Evolutionary conservation across 1,140 invertebrate genomes (phyloP).

Genomic region (Drosophila athabasca): DNA sequence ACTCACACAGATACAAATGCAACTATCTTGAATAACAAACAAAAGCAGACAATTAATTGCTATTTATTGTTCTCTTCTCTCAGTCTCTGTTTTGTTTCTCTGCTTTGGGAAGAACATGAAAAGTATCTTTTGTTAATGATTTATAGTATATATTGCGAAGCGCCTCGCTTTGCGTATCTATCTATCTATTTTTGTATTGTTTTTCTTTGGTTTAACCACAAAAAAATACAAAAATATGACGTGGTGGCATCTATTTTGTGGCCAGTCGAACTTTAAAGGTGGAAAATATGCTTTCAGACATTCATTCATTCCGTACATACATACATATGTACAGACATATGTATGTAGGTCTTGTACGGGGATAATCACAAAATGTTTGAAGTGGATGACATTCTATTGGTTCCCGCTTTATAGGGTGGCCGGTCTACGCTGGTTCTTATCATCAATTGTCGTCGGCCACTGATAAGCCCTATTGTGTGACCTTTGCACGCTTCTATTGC

Average conservation of each 20-base stretch:
- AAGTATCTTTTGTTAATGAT: conserved; percentile 59
- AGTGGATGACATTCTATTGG: conserved; percentile 48
- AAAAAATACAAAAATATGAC: conserved; percentile 51
- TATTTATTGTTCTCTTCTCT: conserved; percentile 40
- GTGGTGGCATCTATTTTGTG: conserved; percentile 18
- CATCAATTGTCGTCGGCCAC: conserved; percentile 48
- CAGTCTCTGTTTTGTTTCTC: conserved; percentile 12
- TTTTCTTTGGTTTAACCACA: conserved; percentile 32
- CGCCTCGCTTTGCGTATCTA: conserved; percentile 9
- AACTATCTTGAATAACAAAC: conserved; percentile 35
- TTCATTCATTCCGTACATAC: neutral
- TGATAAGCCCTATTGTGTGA: conserved; percentile 56
- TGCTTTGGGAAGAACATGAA: conserved; percentile 48
- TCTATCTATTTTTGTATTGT: conserved; percentile 34
- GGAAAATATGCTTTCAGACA: neutral
- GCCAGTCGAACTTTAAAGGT: neutral
- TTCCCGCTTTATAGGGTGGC: conserved; percentile 12
- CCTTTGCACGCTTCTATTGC: conserved; percentile 46
- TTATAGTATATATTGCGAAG: conserved; percentile 22
- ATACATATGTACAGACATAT: no score
- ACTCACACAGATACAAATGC: conserved; percentile 28
- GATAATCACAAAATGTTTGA: conserved; percentile 25
- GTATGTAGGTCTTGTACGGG: neutral
- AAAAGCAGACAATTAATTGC: conserved; percentile 52
- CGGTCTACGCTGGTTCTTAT: conserved; percentile 39